phyloP scores from a whole-genome alignment of 2,113 vertebrate genomes.

The Psephotus haematonotus region DNA sequence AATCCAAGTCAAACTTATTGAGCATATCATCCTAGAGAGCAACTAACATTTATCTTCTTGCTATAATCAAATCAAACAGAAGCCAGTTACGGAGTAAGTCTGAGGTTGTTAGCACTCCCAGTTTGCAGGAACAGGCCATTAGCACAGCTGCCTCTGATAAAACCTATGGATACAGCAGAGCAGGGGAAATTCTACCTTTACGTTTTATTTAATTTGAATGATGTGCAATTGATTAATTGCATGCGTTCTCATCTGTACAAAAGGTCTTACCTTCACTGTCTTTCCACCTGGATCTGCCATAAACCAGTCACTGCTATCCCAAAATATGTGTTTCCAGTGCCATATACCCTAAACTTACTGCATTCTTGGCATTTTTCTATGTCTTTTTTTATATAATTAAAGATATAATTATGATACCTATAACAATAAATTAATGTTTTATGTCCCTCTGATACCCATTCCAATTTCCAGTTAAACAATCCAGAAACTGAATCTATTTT shows the following conservation, averaged over 20 bases:
- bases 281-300: background rate
- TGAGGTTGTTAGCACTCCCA: background rate
- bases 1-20: slow-evolving; percentile 22
- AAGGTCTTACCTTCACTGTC: fast-evolving
- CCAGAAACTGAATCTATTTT: background rate
- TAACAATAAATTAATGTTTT: background rate
- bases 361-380: background rate
- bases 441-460: background rate
- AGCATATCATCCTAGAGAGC: background rate
- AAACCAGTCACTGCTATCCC: background rate
- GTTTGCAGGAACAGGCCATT: background rate
- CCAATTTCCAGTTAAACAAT: background rate
- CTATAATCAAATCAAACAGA: background rate
- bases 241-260: background rate
- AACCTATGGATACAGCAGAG: fast-evolving
- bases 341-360: background rate
- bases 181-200: background rate
- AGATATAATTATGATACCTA: background rate
- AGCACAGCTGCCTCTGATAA: background rate
- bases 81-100: background rate
- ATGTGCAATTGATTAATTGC: background rate
- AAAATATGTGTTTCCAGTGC: background rate
- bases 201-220: background rate
- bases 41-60: slow-evolving; percentile 14
- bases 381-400: background rate